phyloP scores from a whole-genome alignment of 2,888 invertebrate genomes.

The Aleiodes alternator region DNA sequence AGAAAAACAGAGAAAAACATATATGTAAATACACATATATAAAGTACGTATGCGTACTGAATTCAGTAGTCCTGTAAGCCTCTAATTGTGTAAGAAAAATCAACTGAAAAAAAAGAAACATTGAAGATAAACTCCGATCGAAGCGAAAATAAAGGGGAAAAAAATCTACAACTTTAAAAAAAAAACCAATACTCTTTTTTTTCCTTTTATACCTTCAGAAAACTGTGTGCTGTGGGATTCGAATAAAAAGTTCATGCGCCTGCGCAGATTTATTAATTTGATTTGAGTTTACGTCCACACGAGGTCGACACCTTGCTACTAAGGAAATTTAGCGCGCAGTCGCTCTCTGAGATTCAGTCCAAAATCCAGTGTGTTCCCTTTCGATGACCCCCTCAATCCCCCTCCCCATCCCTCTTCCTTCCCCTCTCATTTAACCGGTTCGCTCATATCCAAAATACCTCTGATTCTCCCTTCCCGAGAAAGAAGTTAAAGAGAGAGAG shows the following conservation, averaged over 20 bases:
- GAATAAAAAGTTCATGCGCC: not conserved
- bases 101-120: not conserved
- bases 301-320: not conserved
- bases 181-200: not conserved
- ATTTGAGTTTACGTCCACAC: conserved; percentile 1
- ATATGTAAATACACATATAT: conserved; percentile 17
- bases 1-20: not conserved
- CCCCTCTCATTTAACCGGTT: not conserved
- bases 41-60: conserved; percentile 26
- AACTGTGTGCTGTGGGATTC: too few species aligned
- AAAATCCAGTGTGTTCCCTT: conserved; percentile 22
- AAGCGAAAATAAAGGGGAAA: conserved; percentile 1
- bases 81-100: conserved; percentile 22
- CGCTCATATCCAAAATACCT: not conserved
- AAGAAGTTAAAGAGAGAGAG: too few species aligned
- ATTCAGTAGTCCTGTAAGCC: conserved; percentile 14
- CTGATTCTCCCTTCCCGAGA: not conserved
- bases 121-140: not conserved
- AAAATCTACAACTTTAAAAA: not conserved
- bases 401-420: too few species aligned
- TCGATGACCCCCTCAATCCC: too few species aligned
- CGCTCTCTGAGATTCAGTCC: conserved; percentile 5
- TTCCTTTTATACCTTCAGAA: too few species aligned
- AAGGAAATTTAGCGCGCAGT: not conserved
- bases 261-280: not conserved